phyloP scores from a whole-genome alignment of 2,113 vertebrate species.

The Hyperoodon ampullatus region DNA sequence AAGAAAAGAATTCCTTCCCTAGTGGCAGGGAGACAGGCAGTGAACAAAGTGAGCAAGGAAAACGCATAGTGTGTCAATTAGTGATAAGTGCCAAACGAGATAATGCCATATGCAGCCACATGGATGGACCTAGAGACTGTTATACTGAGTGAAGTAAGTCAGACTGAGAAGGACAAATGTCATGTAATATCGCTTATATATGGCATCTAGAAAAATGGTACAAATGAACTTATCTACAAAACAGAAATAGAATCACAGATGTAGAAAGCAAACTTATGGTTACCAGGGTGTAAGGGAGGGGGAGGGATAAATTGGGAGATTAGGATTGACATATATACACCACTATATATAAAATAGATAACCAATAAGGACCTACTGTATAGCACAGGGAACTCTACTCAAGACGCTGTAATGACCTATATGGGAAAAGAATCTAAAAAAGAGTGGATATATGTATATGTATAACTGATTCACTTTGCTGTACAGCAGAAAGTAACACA shows the following conservation, averaged over 20 bases:
- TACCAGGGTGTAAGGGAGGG: not conserved
- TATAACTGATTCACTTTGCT: not conserved
- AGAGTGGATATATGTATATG: not conserved
- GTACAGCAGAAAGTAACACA: not conserved
- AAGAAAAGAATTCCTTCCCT: slow-evolving; percentile 18
- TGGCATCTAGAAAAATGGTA: not conserved
- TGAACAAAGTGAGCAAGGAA: not conserved
- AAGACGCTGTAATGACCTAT: not conserved
- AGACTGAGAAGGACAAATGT: too few relatives aligned
- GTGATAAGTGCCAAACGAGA: not conserved
- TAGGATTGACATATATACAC: not conserved
- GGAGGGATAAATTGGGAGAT: not conserved
- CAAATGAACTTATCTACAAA: not conserved
- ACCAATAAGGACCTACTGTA: not conserved
- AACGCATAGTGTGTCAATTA: not conserved
- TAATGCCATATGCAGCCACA: not conserved
- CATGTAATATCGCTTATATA: too few relatives aligned
- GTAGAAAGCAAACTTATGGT: not conserved
- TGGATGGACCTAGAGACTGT: not conserved
- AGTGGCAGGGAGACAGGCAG: not conserved
- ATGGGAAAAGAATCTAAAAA: not conserved
- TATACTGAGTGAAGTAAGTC: not conserved
- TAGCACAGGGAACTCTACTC: not conserved
- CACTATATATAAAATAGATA: not conserved
- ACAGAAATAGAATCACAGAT: not conserved